These are phyloP conservation scores for Julus scandinavius DNA, from an alignment of 2,888 invertebrate species.

Conservation along the genomic window DNA sequence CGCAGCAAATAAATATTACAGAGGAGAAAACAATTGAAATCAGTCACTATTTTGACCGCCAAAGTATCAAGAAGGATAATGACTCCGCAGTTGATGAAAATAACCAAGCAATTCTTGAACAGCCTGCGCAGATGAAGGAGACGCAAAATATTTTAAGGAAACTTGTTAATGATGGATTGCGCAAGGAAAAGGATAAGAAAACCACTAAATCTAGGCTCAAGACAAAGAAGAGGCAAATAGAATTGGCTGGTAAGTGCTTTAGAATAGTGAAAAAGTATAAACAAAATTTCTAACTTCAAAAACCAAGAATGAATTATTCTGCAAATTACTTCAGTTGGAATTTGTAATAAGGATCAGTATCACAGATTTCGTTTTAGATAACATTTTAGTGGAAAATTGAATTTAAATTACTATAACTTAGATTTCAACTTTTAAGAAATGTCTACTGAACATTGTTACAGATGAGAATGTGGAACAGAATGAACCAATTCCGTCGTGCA, in stretches of 20 bases:
- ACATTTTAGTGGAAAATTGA: not conserved
- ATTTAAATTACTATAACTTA: not conserved
- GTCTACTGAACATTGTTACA: not conserved
- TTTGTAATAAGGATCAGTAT: too few relatives aligned
- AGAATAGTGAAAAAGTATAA: too few relatives aligned
- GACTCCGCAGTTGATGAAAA: not conserved
- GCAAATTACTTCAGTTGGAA: too few relatives aligned
- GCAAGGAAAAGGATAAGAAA: constrained; percentile 12
- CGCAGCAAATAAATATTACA: not conserved
- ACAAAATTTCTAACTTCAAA: too few relatives aligned
- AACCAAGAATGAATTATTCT: too few relatives aligned
- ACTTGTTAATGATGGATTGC: not conserved
- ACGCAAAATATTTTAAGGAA: not conserved
- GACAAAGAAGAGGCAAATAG: not conserved
- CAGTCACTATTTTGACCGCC: constrained; percentile 47
- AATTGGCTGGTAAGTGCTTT: not conserved
- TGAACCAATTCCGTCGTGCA: not conserved
- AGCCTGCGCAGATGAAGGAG: not conserved
- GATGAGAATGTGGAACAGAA: not conserved
- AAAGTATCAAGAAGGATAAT: not conserved
- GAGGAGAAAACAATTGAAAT: constrained; percentile 26
- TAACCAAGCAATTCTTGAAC: not conserved
- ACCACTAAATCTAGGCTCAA: not conserved
- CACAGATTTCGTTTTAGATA: not conserved
- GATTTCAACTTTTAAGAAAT: not conserved